Base-by-base conservation (phyloP, 2,888 invertebrate species). In the Coenonympha glycerion region DNA sequence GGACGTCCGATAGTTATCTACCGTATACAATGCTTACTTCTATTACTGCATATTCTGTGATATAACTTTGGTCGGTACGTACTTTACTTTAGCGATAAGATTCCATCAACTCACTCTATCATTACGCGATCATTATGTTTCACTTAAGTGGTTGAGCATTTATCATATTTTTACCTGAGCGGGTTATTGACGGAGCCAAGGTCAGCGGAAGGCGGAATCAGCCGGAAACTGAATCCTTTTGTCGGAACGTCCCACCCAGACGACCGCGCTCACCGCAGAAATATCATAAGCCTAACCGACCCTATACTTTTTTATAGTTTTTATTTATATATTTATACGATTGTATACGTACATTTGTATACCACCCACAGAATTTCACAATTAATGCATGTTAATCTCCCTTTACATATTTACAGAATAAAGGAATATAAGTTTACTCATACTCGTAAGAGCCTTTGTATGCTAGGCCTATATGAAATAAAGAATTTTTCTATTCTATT, bases 131-230 rank as follows among this genome's bases (percentile, higher is more conserved):
- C 40, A n/a, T 40, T 40, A 40, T 8, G 33, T 22, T 15, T 44
- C 9, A 19, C 33, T 16, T 16, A 33, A 44, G 24, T 45, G 45
- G 33, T 11, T 24, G 28, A 41, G 42, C 40, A 39, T 46, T 50
- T 52, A 53, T 34, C 41, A 28, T 49, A 51, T 57, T 58, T 53
- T 53, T 58, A 55, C 52, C 48, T 48, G 49, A 34, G 31, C 52
- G 52, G 46, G 48, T 50, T 57, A 54, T 53, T 53, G 37, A 50
- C 21, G 34, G 42, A 53, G 57, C 49, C 55, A 47, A 52, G 37
- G 56, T 62, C n/a, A n/a, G n/a, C n/a, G n/a, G n/a, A n/a, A n/a
- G n/a, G 55, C 57, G 58, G 53, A 58, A 57, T 60, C 53, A 58
- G 52, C 52, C 58, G 55, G 59, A 51, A 51, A 41, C 31, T 34